Evolutionary conservation across 2,113 vertebrate genomes (phyloP).

Genomic region (Neogobius melanostomus): DNA sequence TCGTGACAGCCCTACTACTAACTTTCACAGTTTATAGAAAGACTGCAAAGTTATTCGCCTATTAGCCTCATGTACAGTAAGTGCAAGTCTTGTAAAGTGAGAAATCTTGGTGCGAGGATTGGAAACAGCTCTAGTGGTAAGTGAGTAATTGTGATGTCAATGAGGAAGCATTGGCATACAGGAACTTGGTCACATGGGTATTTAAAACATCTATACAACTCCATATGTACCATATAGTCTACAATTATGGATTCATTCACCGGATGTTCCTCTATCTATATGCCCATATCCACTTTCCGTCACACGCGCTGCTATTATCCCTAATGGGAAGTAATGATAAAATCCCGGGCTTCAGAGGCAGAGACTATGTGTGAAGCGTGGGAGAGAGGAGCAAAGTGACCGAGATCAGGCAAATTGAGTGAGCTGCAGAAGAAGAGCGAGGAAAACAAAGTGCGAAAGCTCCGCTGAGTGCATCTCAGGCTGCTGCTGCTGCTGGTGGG

Average conservation of each 20-base stretch:
- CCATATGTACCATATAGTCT: not conserved
- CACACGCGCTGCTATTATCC: conserved; percentile 41
- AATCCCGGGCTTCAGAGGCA: conserved; percentile 45
- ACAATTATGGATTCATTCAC: conserved; percentile 23
- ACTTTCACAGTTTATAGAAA: no score
- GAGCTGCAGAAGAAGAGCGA: conserved; percentile 41
- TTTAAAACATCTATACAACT: conserved; percentile 17
- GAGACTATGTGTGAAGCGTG: conserved; percentile 54
- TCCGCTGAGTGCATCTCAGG: conserved; percentile 55
- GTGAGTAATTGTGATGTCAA: conserved; percentile 11
- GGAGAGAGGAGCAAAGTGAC: conserved; percentile 44
- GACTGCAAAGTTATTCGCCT: no score
- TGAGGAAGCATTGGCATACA: conserved; percentile 6
- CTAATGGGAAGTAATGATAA: conserved; percentile 61
- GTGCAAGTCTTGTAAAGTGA: not conserved
- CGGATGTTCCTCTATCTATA: conserved; percentile 28
- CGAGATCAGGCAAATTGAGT: conserved; percentile 41
- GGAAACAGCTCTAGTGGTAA: no score
- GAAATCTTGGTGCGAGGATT: not conserved
- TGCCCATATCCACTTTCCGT: conserved; percentile 16
- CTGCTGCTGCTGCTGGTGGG: conserved; percentile 20
- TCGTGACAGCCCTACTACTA: no score
- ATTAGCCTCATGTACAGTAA: not conserved
- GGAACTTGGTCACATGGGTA: not conserved
- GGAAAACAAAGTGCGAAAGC: conserved; percentile 60